Evolutionary conservation across 2,888 invertebrate genomes (phyloP), one percentile per base, ranked within the genome.

Genomic region (Trichogramma dendrolimi): DNA sequence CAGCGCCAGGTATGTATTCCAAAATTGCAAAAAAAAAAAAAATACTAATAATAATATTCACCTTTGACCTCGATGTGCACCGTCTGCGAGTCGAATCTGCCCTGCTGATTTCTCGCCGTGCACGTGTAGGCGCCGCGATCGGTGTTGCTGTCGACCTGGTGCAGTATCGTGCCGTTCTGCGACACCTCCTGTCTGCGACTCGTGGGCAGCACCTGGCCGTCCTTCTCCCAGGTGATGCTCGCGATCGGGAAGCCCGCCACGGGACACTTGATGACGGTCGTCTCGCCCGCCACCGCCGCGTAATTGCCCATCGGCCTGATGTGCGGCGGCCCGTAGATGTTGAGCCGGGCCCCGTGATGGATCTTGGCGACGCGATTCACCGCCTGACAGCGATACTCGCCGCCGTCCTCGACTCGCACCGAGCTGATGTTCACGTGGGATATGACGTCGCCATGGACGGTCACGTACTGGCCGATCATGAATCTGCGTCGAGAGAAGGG

Each of bases 81-180:
- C 50, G 80, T 80, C 68, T 82, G 76, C 3, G 91, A 84, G 38
- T 91, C 90, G 1, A 89, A 87, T 73, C 91, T 88, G 64, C 90
- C 87, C 75, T 92, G 92, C 67, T 90, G 84, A 79, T 93, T 94
- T 67, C 88, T 86, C 0, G 94, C 95, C 72, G 91, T 91, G 78
- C 95, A 96, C 54, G 91, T 92, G 81, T 95, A 95, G 8, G 90
- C 89, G 58, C 94, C 94, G 7, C 91, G 91, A 78, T 95, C 94
- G 72, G 91, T 91, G 54, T 85, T 85, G 57, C 91, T 85, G 78
- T 93, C 93, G 55, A 94, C 90, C 75, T 90, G 91, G 75, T 91
- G 90, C 62, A 96, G 90, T 61, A 91, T 87, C 67, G 93, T 93
- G 46, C 94, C 94, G 75, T 94, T 93, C 41, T 88, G 84, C 71